Base-by-base conservation (phyloP, 2,113 vertebrate species). In the Gymnobelideus leadbeateri region DNA sequence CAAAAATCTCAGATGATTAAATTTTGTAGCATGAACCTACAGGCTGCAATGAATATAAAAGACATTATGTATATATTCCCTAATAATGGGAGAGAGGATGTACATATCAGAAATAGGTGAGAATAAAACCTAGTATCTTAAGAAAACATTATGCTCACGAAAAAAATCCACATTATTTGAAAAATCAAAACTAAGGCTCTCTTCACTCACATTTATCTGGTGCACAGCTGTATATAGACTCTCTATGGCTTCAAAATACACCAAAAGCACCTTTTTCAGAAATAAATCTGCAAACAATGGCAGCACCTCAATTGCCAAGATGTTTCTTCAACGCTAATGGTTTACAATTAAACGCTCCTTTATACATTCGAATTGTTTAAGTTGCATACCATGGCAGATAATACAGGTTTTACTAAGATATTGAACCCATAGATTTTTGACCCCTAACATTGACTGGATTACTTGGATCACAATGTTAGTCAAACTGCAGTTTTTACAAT, bases 401-500 rank as follows among this genome's bases (percentile, higher is more conserved):
- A 92, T 94, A 95, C 94, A 96, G 92, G 90, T 96, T 21, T 25
- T 95, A 95, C 95, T 97, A 94, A 94, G 97, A 95, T 93, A 92
- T 96, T 95, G 96, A 96, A 97, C 93, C 43, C 47, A 96, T 49
- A 91, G 96, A 92, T 93, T 91, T 90, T 97, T 93, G 31, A 96
- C 95, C 96, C 93, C 97, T 94, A 94, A 97, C 93, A 97, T 37
- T 91, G 94, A 96, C 54, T 97, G 91, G 90, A 97, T 91, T 94
- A 95, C 94, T 95, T 91, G n/a, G 55, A 57, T 91, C 77, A 93
- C 12, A 93, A 96, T 94, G 53, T 95, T 93, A 46, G 92, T 96
- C 94, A 98, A 96, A 95, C 98, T 98, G 98, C 98, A 98, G 97
- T 98, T 99, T 98, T 98, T 98, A 99, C 98, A 98, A 97, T 98